Base-by-base conservation (phyloP, 2,113 vertebrate genomes). In the Limnothrissa miodon region DNA sequence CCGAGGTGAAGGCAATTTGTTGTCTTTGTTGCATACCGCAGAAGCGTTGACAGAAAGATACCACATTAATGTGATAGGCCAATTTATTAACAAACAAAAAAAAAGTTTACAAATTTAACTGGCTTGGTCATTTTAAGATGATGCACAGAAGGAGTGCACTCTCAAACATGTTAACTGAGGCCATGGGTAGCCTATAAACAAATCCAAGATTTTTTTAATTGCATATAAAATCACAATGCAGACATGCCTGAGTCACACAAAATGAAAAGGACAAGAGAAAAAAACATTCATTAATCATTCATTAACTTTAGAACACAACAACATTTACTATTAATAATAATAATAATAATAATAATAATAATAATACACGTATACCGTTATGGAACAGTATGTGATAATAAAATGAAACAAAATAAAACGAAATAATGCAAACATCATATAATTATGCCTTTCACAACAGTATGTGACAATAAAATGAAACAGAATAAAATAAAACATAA, bases 291-390 rank as follows among this genome's bases (percentile, higher is more conserved):
- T 29, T 25, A 33, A 33, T 66, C 4, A 66, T 13, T 13, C 8
- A 15, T 29, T 66, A 66, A 66, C 29, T 66, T 66, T 9, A 66
- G 25, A 66, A 13, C 10, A 11, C n/a, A 66, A 66, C 6, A 66
- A 17, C 10, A 17, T 53, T 53, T 21, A 53, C 2, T 53, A 53
- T 5, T 66, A 66, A 33, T 33, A 11, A 29, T 33, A 66, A 66
- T 66, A 66, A 66, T 66, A 66, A 66, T 62, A 62, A 29, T n/a
- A 25, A 66, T 42, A 39, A 81, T 21, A n/a, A 39, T n/a, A 42
- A 81, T 51, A 36, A 81, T 23, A 7, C 4, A 23, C 19, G 6
- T 56, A 56, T 6, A 56, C 7, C 51, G 17, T 15, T 15, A 9
- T 48, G 3, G 17, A 19, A 53, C 21, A 15, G 21, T 19, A 19